Evolutionary conservation across 2,113 vertebrate genomes (phyloP).

Genomic region (Eublepharis macularius): DNA sequence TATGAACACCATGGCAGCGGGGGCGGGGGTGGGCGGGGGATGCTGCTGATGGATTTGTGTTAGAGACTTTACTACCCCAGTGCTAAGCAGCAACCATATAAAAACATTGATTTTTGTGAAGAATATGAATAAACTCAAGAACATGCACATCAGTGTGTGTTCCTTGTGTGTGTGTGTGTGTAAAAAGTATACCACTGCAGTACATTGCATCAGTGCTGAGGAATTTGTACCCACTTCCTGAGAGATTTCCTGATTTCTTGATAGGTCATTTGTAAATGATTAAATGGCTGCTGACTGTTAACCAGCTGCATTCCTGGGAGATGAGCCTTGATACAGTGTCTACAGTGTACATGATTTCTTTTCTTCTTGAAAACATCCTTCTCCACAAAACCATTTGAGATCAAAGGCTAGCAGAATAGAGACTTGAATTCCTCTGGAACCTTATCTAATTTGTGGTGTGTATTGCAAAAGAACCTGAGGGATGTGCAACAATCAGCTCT

Average conservation of each 20-base stretch:
- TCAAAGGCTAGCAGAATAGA: conserved; percentile 48
- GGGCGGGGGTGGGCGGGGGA: too few relatives aligned
- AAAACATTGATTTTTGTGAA: conserved; percentile 2
- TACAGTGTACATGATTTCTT: conserved; percentile 61
- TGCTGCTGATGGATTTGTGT: background rate
- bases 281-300: conserved; percentile 69
- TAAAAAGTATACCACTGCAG: conserved; percentile 55
- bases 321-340: conserved; percentile 68
- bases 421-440: conserved; percentile 58
- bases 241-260: conserved; percentile 70
- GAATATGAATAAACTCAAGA: conserved; percentile 25
- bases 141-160: conserved; percentile 21
- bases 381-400: conserved; percentile 57
- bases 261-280: conserved; percentile 72
- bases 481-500: conserved; percentile 39
- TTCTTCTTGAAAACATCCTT: conserved; percentile 67
- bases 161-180: conserved; percentile 48
- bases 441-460: conserved; percentile 60
- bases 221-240: conserved; percentile 74
- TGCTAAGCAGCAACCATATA: background rate
- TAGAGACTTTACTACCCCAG: background rate
- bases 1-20: too few relatives aligned
- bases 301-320: conserved; percentile 75
- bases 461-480: conserved; percentile 53
- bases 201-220: conserved; percentile 67